Percentiles rank a stretch among this genome's conserved stretches.
Conservation (phyloP, 1,140 invertebrate genomes). For the Portunus trituberculatus region DNA sequence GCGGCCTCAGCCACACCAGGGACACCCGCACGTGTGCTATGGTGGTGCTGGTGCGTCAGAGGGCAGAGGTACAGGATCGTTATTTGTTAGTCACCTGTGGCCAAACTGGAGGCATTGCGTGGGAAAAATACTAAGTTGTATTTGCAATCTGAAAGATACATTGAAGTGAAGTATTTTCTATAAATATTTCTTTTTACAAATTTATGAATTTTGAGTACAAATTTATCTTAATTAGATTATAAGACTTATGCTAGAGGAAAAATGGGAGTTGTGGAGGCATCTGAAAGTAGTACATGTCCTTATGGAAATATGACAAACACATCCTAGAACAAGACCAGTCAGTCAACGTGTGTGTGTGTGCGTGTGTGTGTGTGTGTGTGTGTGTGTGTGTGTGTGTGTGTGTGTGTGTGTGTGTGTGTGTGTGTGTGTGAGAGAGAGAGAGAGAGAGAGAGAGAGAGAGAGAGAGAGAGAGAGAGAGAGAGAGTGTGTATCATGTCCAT, state of each 20-base stretch:
- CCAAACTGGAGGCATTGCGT: not conserved
- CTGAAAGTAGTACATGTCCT: not conserved
- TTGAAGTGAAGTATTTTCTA: not conserved
- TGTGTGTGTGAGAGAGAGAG: not conserved
- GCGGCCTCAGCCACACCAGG: not conserved
- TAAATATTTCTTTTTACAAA: not conserved
- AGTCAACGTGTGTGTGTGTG: not conserved
- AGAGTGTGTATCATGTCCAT: too few species aligned
- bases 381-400: slow-evolving; percentile 4
- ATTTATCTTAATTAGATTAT: too few species aligned
- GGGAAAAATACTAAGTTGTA: not conserved
- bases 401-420: not conserved
- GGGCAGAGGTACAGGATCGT: not conserved
- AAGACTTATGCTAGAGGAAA: too few species aligned
- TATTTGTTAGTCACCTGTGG: not conserved
- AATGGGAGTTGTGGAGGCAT: not conserved
- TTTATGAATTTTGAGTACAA: too few species aligned
- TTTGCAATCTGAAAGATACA: not conserved
- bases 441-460: too few species aligned
- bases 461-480: too few species aligned
- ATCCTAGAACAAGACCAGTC: not conserved
- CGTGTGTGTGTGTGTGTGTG: slow-evolving; percentile 18
- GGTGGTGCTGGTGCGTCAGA: not conserved
- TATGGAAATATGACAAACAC: not conserved
- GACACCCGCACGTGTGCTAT: not conserved